Evolutionary conservation across 2,797 vertebrate species (phyloP), one percentile per base, ranked within the genome.

Genomic region (Tapirus indicus): DNA sequence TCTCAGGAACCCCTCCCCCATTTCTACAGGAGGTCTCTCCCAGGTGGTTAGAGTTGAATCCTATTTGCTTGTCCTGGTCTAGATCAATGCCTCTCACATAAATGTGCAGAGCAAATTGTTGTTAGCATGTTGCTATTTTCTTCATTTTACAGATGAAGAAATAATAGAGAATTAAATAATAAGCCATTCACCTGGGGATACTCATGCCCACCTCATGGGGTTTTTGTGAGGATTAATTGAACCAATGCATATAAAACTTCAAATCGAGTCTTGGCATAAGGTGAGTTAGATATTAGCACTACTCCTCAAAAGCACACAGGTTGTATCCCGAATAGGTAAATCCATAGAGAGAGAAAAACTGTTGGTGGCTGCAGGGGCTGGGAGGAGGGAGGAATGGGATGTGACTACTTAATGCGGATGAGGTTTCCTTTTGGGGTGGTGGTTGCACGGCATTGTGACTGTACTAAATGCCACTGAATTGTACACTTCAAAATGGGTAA

Each of bases 131-230:
- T 95, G 7, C 12, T 52, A 13, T 72, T 94, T 95, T 93, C 60
- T 86, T 79, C 41, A 80, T 72, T 83, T 89, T 77, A 52, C 38
- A 83, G 44, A 54, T 95, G 72, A 92, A 86, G 38, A 95, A 92
- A 86, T 87, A 38, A 66, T 91, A 69, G n/a, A 74, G 17, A 83
- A 89, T 90, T 79, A 89, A 86, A 79, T 77, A 88, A 79, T 54
- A 85, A 89, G 27, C 14, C 29, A 49, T 62, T 94, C 64, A 69
- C 4, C 13, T 77, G 32, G 38, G 23, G 27, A 69, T 80, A 80
- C 49, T 56, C 44, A 20, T 52, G 21, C 9, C 60, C 9, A 88
- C 32, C 20, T 91, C 23, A 29, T 21, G 80, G 68, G 7, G 14
- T 52, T 92, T 92, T 89, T 44, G 35, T 80, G 64, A 80, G 12